phyloP scores from a whole-genome alignment of 2,113 vertebrate species.

The Rutilus rutilus region DNA sequence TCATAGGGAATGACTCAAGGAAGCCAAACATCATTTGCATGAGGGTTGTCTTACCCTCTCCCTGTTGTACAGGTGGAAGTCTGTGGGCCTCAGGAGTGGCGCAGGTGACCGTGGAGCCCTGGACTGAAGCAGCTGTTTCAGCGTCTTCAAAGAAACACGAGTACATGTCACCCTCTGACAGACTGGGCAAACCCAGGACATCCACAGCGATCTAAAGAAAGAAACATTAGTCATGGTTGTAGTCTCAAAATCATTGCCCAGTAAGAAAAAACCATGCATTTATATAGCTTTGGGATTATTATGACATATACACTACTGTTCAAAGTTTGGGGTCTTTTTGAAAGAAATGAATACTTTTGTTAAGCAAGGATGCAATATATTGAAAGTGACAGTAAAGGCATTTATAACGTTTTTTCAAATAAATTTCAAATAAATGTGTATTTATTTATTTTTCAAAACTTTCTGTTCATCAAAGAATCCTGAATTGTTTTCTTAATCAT shows the following conservation, averaged over 20 bases:
- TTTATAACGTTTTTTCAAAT: background rate
- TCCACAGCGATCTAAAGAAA: constrained; percentile 82
- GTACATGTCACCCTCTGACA: constrained; percentile 84
- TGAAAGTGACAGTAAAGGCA: background rate
- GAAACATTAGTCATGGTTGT: background rate
- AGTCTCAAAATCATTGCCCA: background rate
- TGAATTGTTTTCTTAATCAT: too few relatives aligned
- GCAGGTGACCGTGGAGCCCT: constrained; percentile 83
- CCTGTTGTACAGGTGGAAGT: constrained; percentile 78
- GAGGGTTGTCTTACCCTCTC: constrained; percentile 78
- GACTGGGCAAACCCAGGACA: constrained; percentile 82
- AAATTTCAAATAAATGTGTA: background rate
- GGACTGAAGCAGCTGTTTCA: constrained; percentile 82
- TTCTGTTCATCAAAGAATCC: background rate
- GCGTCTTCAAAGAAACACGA: constrained; percentile 89
- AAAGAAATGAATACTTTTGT: too few relatives aligned
- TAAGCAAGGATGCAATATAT: background rate
- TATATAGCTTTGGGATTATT: too few relatives aligned
- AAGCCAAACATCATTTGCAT: background rate
- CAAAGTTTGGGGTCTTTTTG: too few relatives aligned
- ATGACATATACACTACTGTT: too few relatives aligned
- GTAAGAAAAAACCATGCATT: too few relatives aligned
- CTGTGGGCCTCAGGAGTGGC: constrained; percentile 83
- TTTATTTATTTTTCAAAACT: background rate
- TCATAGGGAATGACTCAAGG: background rate